Conservation (phyloP, 1,140 invertebrate species). For the Hypsibius dujardini region DNA sequence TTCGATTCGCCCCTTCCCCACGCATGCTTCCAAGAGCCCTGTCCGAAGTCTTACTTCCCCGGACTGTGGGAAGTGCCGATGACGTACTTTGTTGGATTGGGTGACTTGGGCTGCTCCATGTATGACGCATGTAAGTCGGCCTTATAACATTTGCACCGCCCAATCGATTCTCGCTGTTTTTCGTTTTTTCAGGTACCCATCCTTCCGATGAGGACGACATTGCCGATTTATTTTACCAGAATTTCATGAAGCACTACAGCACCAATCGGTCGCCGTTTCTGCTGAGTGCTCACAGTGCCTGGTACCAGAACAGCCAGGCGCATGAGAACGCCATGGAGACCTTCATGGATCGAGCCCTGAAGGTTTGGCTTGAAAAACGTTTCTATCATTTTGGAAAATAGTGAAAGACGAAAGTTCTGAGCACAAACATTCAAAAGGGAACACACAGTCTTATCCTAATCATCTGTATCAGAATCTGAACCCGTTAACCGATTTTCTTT, state of each 20-base stretch:
- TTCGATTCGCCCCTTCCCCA: conserved; percentile 85
- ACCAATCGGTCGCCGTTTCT: conserved; percentile 81
- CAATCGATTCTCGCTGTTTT: too few species aligned
- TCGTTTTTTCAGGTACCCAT: conserved; percentile 37
- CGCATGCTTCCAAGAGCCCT: conserved; percentile 60
- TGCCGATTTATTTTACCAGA: conserved; percentile 64
- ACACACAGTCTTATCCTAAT: too few species aligned
- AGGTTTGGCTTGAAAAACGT: too few species aligned
- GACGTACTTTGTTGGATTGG: conserved; percentile 76
- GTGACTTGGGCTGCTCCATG: conserved; percentile 77
- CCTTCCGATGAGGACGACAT: conserved; percentile 54
- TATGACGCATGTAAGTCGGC: conserved; percentile 55
- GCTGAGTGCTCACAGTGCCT: conserved; percentile 81
- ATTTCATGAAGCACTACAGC: conserved; percentile 78
- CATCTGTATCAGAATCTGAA: too few species aligned
- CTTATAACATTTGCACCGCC: conserved; percentile 48
- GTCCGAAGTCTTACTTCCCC: conserved; percentile 60
- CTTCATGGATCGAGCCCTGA: conserved; percentile 70
- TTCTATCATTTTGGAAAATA: too few species aligned
- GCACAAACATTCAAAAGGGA: too few species aligned
- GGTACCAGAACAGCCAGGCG: conserved; percentile 70
- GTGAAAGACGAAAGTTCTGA: too few species aligned
- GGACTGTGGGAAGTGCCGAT: conserved; percentile 90
- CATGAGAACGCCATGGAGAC: conserved; percentile 64
- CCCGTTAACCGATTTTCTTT: too few species aligned